Evolutionary conservation across 2,888 invertebrate species (phyloP), one percentile per base, ranked within the genome.

Genomic region (Oscheius myriophilus): DNA sequence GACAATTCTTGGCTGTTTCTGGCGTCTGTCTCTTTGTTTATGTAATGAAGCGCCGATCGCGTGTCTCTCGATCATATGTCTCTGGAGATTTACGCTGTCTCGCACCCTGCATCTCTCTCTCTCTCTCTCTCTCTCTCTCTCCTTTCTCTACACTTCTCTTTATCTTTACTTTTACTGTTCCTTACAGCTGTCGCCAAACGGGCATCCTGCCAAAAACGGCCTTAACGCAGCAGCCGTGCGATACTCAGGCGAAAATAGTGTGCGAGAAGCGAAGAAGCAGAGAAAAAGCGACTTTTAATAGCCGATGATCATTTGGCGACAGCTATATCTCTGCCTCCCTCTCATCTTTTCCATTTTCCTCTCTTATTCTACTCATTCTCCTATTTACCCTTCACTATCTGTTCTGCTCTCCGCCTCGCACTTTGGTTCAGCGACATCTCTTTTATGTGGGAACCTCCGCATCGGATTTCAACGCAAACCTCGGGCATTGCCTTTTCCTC

Each of bases 21-120:
- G n/a, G n/a, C n/a, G 33, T 52, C 26, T 52, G 26, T 25, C 52
- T 12, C 23, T 52, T 11, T 52, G 52, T 52, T 23, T 23, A 52
- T 52, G 18, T 52, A 52, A 26, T 52, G 23, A 52, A 26, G 26
- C 12, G 52, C 23, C 52, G 52, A 52, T 62, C 52, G 62, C 46
- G 51, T 62, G 26, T 33, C 55, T 26, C 55, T 12, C 52, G 26
- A 51, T 33, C 52, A 62, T 25, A 33, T 25, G n/a, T 18, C 51
- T 46, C 62, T 26, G 14, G 41, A 6, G 42, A 57, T 42, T 7
- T 16, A 9, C 26, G 39, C 55, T 33, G 16, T 57, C 39, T 33
- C 33, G 3, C 3, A 33, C 9, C 46, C 18, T 46, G n/a, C 11
- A 16, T 46, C 25, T 14, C 12, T 54, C 45, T 54, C 64, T 25